Base-by-base conservation (phyloP, 2,888 invertebrate genomes). In the Acanthococcus lagerstroemiae region DNA sequence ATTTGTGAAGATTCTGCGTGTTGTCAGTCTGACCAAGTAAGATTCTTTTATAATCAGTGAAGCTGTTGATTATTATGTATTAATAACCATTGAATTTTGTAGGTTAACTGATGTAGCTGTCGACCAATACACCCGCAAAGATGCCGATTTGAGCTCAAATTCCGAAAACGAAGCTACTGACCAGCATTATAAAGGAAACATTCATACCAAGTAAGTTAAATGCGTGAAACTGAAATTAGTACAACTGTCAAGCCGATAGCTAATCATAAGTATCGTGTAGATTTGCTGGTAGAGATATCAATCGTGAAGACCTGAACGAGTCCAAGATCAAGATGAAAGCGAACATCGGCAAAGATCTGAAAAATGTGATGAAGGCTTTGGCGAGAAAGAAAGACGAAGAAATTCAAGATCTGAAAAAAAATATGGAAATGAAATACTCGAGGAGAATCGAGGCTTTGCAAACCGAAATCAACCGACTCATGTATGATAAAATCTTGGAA, bases 371-470 rank as follows among this genome's bases (percentile, higher is more conserved):
- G n/a, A n/a, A n/a, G n/a, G n/a, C n/a, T n/a, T n/a, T n/a, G n/a
- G n/a, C n/a, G n/a, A n/a, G n/a, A 5, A 21, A 22, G 21, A 63
- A 63, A 63, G 44, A 63, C n/a, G 66, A 66, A 22, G 66, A 66
- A 57, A 30, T 57, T 15, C 24, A 24, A 0, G 48, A 66, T n/a
- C 17, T 66, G 30, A 66, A 66, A 57, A 24, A 9, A 6, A 21
- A 22, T 30, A 12, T 65, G 17, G 55, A 65, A 30, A 12, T 15
- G 3, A 55, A 65, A 45, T 66, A 57, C 50, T 26, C 17, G 1
- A 26, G 22, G 7, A 57, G 37, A 56, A 56, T 66, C 24, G 48
- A 57, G 21, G 46, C 55, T 5, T 48, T 66, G 6, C 66, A 57
- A 50, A 15, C 37, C 1, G 56, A 66, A 22, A 17, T 66, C 12